phyloP scores from a whole-genome alignment of 1,140 invertebrate genomes.

The Pantala flavescens region DNA sequence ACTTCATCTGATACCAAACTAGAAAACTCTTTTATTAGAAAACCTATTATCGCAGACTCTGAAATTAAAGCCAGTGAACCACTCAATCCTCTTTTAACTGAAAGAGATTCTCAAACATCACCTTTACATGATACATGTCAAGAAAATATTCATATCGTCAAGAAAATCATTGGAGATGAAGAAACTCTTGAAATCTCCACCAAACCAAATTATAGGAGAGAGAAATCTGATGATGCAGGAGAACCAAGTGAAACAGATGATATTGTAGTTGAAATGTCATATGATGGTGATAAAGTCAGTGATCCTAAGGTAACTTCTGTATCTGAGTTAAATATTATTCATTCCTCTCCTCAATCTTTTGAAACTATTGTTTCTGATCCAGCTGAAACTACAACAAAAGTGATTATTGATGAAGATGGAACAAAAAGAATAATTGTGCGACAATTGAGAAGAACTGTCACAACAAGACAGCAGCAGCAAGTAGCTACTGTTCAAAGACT shows the following conservation, averaged over 20 bases:
- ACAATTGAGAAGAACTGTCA: constrained; percentile 42
- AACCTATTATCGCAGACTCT: not conserved
- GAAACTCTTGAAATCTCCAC: constrained; percentile 70
- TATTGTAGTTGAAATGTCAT: constrained; percentile 62
- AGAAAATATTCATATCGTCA: constrained; percentile 58
- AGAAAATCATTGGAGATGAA: constrained; percentile 52
- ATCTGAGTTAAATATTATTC: constrained; percentile 51
- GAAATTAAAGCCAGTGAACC: not conserved
- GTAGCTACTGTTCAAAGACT: constrained; percentile 30
- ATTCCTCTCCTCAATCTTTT: constrained; percentile 58
- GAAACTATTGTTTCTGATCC: constrained; percentile 67
- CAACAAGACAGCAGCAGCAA: constrained; percentile 42
- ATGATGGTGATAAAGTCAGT: constrained; percentile 42
- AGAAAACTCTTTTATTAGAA: not conserved
- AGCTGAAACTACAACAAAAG: constrained; percentile 63
- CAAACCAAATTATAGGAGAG: constrained; percentile 26
- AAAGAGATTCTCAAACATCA: not conserved
- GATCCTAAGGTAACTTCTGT: constrained; percentile 34
- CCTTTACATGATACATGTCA: constrained; percentile 18
- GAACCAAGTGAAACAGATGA: constrained; percentile 39
- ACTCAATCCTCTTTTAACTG: not conserved
- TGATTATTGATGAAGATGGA: constrained; percentile 68
- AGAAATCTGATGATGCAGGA: constrained; percentile 19
- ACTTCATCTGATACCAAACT: not conserved
- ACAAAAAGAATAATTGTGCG: constrained; percentile 66